Evolutionary conservation across 2,797 vertebrate genomes (phyloP).

Genomic region (Lacerta viridis): DNA sequence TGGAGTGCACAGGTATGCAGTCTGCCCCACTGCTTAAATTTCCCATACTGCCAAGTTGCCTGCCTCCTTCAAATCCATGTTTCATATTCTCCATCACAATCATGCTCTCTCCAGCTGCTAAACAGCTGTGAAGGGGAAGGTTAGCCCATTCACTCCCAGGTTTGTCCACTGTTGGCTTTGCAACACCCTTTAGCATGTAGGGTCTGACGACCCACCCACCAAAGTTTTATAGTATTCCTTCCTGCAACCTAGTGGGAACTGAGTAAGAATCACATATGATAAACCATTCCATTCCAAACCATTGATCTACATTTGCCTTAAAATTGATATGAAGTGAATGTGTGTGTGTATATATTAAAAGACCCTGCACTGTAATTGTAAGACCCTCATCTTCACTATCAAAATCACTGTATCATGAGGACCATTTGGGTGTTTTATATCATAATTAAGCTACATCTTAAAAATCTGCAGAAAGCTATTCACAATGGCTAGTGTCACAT

Average conservation of each 20-base stretch:
- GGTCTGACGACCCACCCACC: no score
- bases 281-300: neutral
- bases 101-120: no score
- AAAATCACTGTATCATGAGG: neutral
- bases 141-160: no score
- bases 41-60: no score
- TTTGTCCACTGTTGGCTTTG: no score
- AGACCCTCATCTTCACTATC: neutral
- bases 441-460: neutral
- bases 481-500: neutral
- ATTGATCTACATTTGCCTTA: neutral
- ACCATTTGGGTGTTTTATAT: neutral
- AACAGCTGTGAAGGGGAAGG: no score
- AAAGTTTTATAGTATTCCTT: neutral
- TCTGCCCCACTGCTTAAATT: no score
- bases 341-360: neutral
- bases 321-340: neutral
- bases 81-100: no score
- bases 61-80: no score
- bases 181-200: no score
- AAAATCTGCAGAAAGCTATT: constrained; percentile 5
- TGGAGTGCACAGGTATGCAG: no score
- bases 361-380: neutral
- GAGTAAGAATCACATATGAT: neutral
- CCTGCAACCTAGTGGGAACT: neutral